These are phyloP conservation scores for Poeciliopsis prolifica DNA, from an alignment of 2,113 vertebrate species.

Conservation along the genomic window DNA sequence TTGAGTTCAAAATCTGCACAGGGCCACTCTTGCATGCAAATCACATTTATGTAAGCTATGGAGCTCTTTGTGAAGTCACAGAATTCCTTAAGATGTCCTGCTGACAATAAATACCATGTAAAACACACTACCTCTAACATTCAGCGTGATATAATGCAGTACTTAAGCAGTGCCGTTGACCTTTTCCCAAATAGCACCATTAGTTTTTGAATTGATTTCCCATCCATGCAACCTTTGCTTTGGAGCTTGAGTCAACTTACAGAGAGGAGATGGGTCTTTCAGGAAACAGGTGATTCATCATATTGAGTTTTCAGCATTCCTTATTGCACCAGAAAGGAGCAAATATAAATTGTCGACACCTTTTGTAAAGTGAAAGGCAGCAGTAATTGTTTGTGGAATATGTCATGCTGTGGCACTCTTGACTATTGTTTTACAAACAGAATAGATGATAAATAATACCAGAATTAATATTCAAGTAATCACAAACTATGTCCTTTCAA, in stretches of 20 bases:
- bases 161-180: constrained; percentile 11
- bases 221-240: background rate
- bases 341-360: constrained; percentile 26
- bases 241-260: constrained; percentile 6
- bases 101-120: background rate
- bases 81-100: background rate
- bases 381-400: background rate
- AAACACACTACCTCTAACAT: background rate
- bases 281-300: constrained; percentile 24
- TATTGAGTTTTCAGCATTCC: background rate
- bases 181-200: constrained; percentile 21
- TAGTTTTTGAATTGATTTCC: constrained; percentile 29
- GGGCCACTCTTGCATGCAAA: background rate
- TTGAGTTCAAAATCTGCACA: background rate
- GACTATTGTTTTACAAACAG: no score
- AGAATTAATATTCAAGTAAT: no score
- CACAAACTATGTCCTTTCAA: no score
- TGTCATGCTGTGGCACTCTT: background rate
- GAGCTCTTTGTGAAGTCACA: background rate
- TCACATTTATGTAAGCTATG: background rate
- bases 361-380: background rate
- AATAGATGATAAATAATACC: no score
- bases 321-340: constrained; percentile 13
- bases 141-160: constrained; percentile 3
- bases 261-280: background rate